Evolutionary conservation across 2,888 invertebrate species (phyloP), one percentile per base, ranked within the genome.

Genomic region (Pollenia angustigena): DNA sequence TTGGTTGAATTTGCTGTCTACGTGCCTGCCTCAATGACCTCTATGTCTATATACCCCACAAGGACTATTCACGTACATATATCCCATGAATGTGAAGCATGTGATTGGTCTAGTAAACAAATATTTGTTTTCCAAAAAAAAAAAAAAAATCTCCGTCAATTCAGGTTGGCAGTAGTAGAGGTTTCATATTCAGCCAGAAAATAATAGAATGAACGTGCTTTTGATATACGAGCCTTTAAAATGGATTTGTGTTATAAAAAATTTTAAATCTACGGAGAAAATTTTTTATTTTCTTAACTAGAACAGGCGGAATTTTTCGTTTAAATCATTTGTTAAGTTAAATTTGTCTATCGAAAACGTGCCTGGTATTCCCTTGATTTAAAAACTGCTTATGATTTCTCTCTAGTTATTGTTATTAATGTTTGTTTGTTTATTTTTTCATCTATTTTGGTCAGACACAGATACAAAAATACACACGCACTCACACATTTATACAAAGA

Each of bases 1-100:
- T 18, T 48, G 58, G 74, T 60, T 60, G n/a, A 48, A 60, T 74
- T 4, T 48, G 46, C 46, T 32, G 32, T 44, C 44, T 58, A n/a
- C 46, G 23, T 46, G 32, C 23, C 56, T 23, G 23, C 10, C 23
- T 56, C 44, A 12, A 12, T 32, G 42, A 10, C 56, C 14, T 40
- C 14, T 11, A 42, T 56, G 12, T 12, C 18, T 32, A 32, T 32
- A 44, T 16, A 10, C 9, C 4, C 3, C 62, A 44, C 44, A 44
- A 10, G 42, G 52, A 32, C 52, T 10, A 32, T 18, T 69, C 69
- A 69, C 23, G 68, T 52, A 23, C 23, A 23, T 23, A 16, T 40
- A 68, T 23, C 6, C 12, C 40, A 11, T 68, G 40, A 50, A 32
- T 32, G 44, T 52, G 8, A n/a, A 44, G 14, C n/a, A 32, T 32